Percentiles rank a stretch among this genome's conserved stretches.
These are phyloP conservation scores for Brachionus rubens DNA, from an alignment of 1,140 invertebrate species.

Conservation along the genomic window DNA sequence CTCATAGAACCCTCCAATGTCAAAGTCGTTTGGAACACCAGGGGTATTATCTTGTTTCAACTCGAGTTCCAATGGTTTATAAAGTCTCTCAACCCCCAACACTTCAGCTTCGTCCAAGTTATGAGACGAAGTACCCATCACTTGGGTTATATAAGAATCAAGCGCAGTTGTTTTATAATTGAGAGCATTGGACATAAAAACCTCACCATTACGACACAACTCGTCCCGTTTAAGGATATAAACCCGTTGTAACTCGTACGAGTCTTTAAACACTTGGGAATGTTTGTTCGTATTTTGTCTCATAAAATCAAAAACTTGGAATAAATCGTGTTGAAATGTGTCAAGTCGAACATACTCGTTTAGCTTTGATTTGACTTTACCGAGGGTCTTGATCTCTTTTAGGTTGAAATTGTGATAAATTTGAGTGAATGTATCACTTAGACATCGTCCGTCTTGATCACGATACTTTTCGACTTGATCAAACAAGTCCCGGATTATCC, in stretches of 20 bases:
- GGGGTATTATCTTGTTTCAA: too few species aligned
- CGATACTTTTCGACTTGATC: background rate
- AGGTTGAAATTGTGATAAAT: conserved; percentile 4
- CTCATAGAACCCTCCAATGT: background rate
- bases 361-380: background rate
- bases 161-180: background rate
- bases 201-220: conserved; percentile 13
- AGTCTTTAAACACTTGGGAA: background rate
- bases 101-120: background rate
- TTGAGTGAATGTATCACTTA: background rate
- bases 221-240: conserved; percentile 27
- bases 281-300: background rate
- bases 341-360: background rate
- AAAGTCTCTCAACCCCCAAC: background rate
- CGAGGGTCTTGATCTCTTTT: background rate
- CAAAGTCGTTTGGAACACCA: too few species aligned
- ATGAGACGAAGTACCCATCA: too few species aligned
- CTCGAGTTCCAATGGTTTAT: too few species aligned
- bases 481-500: background rate
- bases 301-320: background rate
- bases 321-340: background rate
- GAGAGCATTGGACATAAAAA: background rate
- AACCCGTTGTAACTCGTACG: background rate
- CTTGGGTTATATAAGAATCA: background rate
- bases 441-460: background rate